Evolutionary conservation across 2,888 invertebrate genomes (phyloP), one percentile per base, ranked within the genome.

Genomic region (Leucophenga maculata): DNA sequence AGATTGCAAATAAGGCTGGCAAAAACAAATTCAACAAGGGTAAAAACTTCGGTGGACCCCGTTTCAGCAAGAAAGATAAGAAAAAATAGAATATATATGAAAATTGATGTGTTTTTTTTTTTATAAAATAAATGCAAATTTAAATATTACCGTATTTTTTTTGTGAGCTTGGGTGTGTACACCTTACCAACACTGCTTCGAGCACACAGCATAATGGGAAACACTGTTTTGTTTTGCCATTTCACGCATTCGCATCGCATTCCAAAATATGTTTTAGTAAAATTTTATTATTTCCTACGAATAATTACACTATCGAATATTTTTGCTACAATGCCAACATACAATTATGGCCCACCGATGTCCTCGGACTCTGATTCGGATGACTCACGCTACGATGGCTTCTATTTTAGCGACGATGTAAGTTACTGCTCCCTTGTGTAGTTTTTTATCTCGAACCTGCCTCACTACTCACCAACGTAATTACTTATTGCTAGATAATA

Each of bases 21-120:
- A 85, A 87, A 75, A 89, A 89, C 77, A 89, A 88, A 73, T 88
- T 84, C 67, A 89, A 89, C 74, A 89, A 88, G 72, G 89, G 89
- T 39, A 89, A 89, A 74, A 87, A 69, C 69, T 89, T 89, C 74
- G 88, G 88, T 3, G 88, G 86, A 0, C 89, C 88, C 0, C 78
- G 88, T 22, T 86, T 82, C 68, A 54, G 78, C 6, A 89, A 87
- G 69, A 87, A 87, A 68, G 84, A 83, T 32, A 84, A 82, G 59
- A 80, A 83, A 74, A 82, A 79, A 67, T 80, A 76, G 69, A 72
- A 66, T 39, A 60, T 16, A 18, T 39, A 39, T 39, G 39, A 6
- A 39, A 39, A 39, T n/a, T n/a, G n/a, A n/a, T n/a, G n/a, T n/a
- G n/a, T 39, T 39, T 39, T 26, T 26, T 3, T 26, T 26, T 26